Evolutionary conservation across 2,797 vertebrate genomes (phyloP).

Genomic region (Notolabrus celidotus): DNA sequence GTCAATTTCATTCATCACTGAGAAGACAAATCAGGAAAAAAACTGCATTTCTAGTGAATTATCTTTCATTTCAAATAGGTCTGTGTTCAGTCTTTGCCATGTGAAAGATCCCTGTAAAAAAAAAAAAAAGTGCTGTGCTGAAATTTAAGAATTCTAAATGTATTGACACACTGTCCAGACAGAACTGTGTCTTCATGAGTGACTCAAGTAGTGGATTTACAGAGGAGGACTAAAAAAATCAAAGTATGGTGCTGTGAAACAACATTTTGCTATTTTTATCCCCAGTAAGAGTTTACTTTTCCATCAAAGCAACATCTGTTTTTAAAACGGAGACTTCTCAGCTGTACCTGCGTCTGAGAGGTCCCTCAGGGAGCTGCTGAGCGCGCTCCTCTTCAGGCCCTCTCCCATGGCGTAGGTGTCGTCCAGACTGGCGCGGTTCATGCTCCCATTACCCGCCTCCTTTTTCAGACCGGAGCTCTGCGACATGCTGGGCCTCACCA

Average conservation of each 20-base stretch:
- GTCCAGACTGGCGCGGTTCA: constrained; percentile 95
- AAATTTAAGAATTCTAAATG: constrained; percentile 4
- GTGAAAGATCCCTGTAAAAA: constrained; percentile 25
- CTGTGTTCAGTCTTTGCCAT: constrained; percentile 30
- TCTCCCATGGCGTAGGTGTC: constrained; percentile 95
- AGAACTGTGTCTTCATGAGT: constrained; percentile 57
- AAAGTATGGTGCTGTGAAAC: constrained; percentile 66
- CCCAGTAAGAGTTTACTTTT: constrained; percentile 48
- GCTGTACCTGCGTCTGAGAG: constrained; percentile 96
- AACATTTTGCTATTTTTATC: constrained; percentile 80
- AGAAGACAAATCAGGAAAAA: constrained; percentile 34
- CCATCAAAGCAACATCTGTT: constrained; percentile 6
- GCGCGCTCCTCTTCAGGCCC: constrained; percentile 95
- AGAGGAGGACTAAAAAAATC: constrained; percentile 39
- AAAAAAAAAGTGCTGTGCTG: constrained; percentile 3
- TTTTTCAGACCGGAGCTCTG: constrained; percentile 97
- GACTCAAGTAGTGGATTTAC: constrained; percentile 55
- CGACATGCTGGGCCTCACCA: constrained; percentile 95
- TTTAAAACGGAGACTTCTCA: constrained; percentile 20
- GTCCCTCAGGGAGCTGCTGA: constrained; percentile 97
- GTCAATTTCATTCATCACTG: constrained; percentile 85
- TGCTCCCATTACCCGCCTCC: constrained; percentile 90
- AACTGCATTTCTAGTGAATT: constrained; percentile 15
- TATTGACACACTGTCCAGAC: constrained; percentile 44
- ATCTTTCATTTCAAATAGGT: constrained; percentile 14